Evolutionary conservation across 92 coral and sea anemone genomes (phyloP), one percentile per base, ranked within the genome.

Genomic region (Phenganax marumi): DNA sequence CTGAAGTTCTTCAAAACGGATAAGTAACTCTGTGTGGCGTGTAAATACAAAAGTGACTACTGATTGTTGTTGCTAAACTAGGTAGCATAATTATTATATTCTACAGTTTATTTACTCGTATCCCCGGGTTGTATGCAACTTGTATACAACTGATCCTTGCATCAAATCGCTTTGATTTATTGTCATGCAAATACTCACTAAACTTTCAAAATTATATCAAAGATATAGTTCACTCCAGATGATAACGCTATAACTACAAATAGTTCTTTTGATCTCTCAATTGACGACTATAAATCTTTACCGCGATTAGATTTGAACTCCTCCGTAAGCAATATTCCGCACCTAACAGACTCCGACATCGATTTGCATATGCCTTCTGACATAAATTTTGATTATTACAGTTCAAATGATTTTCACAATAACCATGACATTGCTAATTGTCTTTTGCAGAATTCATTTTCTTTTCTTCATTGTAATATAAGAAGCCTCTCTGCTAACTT

Each of bases 1-100:
- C 84, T 80, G 56, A 51, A 80, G 61, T 80, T 80, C 84, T 80
- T 80, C 77, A 80, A 80, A 80, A 80, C 52, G 84, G 76, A 80
- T 80, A 65, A 80, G 84, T 66, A 80, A 80, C 76, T 80, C 65
- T 18, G 3, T 80, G 73, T 51, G 43, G 43, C 43, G 43, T 33
- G 43, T 33, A 33, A 33, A 33, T 33, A 33, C 43, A 33, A 33
- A 33, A 33, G 43, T 33, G 43, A 33, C 43, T 33, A 33, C 43
- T 33, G 43, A 33, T 33, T 33, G 43, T 33, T 33, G 43, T 33
- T 33, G 43, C 43, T 33, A 33, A 33, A 33, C 43, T 33, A 33
- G 43, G 43, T 33, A 33, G 43, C 43, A 33, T 33, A 33, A 33
- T 33, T 33, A 33, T 33, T 33, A 33, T 33, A 33, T 33, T 33